Percentiles rank a stretch among this genome's conserved stretches.
Evolutionary conservation across 2,797 vertebrate species (phyloP).

Genomic region (Neoniphon sammara): DNA sequence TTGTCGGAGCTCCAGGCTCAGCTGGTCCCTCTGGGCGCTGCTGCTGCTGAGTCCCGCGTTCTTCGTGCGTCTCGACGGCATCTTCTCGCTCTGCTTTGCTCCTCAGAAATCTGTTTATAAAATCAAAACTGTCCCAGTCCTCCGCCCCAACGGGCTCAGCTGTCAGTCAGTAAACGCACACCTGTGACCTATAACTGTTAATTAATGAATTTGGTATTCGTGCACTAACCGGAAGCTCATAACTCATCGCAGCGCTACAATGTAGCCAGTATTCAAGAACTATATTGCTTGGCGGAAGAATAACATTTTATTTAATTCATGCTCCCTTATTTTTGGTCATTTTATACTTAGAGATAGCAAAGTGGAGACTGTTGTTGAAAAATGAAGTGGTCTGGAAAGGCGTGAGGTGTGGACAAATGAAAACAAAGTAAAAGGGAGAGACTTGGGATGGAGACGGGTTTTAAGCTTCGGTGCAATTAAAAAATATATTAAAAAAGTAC

Average conservation of each 20-base stretch:
- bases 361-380: no score
- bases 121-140: no score
- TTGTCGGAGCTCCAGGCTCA: constrained; percentile 35
- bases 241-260: no score
- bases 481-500: no score
- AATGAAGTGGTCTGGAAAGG: no score
- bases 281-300: constrained; percentile 27
- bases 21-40: constrained; percentile 11
- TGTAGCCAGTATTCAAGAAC: not conserved
- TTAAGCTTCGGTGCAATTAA: no score
- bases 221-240: not conserved
- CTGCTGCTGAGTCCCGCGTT: constrained; percentile 14
- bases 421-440: no score
- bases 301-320: no score
- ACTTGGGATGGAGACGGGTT: no score
- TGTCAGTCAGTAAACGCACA: fast-evolving
- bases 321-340: no score
- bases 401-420: no score
- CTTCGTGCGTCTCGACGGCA: constrained; percentile 37
- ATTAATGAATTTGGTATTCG: constrained; percentile 6
- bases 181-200: not conserved
- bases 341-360: no score
- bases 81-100: not conserved
- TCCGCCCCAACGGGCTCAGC: fast-evolving
- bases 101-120: fast-evolving